These are phyloP conservation scores for Macrotrachela quadricornifera DNA, from an alignment of 1,140 invertebrate species.

Conservation along the genomic window DNA sequence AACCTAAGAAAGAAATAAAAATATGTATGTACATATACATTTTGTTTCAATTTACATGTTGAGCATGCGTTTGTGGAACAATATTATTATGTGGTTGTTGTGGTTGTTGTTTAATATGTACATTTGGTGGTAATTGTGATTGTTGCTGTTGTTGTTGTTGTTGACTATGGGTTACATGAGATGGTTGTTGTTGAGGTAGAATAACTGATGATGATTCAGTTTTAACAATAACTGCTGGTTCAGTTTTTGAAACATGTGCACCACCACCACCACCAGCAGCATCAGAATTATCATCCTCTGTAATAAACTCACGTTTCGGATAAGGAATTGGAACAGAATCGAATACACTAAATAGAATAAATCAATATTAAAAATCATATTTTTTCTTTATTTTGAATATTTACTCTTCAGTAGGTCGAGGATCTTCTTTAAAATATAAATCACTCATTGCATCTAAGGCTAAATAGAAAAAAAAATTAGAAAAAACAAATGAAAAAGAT, in stretches of 20 bases:
- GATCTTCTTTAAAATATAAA: constrained; percentile 87
- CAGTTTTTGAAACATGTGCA: background rate
- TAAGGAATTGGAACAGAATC: too few species aligned
- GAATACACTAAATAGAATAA: background rate
- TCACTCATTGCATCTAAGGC: constrained; percentile 69
- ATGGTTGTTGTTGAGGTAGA: background rate
- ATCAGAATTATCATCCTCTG: constrained; percentile 6
- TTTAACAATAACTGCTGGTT: background rate
- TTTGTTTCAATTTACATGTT: too few species aligned
- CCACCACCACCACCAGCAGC: too few species aligned
- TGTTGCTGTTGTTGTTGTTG: background rate
- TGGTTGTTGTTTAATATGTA: too few species aligned
- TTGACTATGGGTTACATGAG: background rate
- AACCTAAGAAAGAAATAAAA: too few species aligned
- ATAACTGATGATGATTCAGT: background rate
- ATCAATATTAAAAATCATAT: background rate
- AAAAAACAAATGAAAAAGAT: too few species aligned
- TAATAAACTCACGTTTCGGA: constrained; percentile 9
- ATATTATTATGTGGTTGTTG: too few species aligned
- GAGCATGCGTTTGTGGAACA: too few species aligned
- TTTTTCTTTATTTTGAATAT: background rate
- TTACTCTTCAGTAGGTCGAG: constrained; percentile 57
- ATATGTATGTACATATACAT: too few species aligned
- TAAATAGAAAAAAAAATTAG: too few species aligned
- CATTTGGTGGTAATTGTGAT: too few species aligned